phyloP scores from a whole-genome alignment of 2,888 invertebrate genomes.

The Pseudoips prasinana region DNA sequence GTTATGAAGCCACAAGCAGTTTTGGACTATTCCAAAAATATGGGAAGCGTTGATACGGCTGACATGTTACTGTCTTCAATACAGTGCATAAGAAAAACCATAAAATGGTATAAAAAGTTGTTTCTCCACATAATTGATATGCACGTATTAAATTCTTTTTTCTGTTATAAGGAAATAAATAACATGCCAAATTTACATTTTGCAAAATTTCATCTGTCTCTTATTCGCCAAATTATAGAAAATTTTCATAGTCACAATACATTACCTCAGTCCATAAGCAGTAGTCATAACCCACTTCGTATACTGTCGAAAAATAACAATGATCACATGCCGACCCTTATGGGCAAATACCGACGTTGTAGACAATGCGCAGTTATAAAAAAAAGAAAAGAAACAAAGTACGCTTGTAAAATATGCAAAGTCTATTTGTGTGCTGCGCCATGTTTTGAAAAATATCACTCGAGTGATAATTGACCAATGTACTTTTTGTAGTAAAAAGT shows the following conservation, averaged over 20 bases:
- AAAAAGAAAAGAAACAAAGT: constrained; percentile 15
- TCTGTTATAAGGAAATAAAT: constrained; percentile 9
- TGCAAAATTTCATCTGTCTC: constrained; percentile 11
- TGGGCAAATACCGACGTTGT: constrained; percentile 13
- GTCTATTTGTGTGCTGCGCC: constrained; percentile 16
- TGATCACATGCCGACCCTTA: constrained; percentile 14
- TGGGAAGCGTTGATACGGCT: constrained; percentile 19
- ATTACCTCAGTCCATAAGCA: constrained; percentile 6
- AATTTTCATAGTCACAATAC: constrained; percentile 11
- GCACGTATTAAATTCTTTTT: constrained; percentile 14
- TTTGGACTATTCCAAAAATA: constrained; percentile 20
- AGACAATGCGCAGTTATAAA: constrained; percentile 15
- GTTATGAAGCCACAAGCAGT: constrained; percentile 18
- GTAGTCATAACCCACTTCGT: constrained; percentile 12
- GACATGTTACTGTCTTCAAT: constrained; percentile 24
- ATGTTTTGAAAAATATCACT: constrained; percentile 13
- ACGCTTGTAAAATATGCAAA: constrained; percentile 15
- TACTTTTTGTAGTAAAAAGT: constrained; percentile 9
- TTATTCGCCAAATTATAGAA: constrained; percentile 17
- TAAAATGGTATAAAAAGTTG: constrained; percentile 21
- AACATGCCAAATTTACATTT: constrained; percentile 12
- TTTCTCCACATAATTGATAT: constrained; percentile 16
- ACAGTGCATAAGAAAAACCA: constrained; percentile 17
- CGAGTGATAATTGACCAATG: constrained; percentile 8
- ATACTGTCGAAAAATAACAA: constrained; percentile 7